phyloP scores from a whole-genome alignment of 2,797 vertebrate species.

The Enteromius argenteus region DNA sequence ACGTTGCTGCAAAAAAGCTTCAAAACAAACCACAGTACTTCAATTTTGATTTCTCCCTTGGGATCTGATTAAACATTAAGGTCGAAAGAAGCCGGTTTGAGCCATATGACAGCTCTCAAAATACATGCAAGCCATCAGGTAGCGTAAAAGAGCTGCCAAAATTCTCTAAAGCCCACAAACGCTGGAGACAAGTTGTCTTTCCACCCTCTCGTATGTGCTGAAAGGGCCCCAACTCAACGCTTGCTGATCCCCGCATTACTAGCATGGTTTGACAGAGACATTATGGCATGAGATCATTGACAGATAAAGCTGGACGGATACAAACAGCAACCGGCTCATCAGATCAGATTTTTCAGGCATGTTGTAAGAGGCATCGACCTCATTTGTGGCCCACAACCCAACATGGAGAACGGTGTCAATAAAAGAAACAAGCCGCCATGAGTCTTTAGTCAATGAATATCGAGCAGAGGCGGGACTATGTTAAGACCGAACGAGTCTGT shows the following conservation, averaged over 20 bases:
- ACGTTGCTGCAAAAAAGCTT: not conserved
- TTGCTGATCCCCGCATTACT: conserved; percentile 64
- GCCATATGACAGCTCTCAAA: conserved; percentile 75
- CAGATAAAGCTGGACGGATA: conserved; percentile 70
- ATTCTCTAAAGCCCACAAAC: conserved; percentile 8
- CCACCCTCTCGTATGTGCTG: conserved; percentile 22
- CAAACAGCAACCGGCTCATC: conserved; percentile 75
- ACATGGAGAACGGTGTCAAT: conserved; percentile 40
- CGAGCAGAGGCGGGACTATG: conserved; percentile 4
- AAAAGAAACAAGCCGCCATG: conserved; percentile 15
- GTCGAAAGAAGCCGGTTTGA: conserved; percentile 58
- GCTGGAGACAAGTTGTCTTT: conserved; percentile 30
- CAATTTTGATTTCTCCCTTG: not conserved
- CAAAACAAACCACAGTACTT: not conserved
- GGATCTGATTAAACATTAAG: not conserved
- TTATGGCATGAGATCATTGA: conserved; percentile 70
- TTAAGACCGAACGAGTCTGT: not conserved
- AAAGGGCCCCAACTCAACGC: conserved; percentile 32
- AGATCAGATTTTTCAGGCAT: conserved; percentile 73
- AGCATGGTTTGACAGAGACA: conserved; percentile 64
- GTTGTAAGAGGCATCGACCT: conserved; percentile 61
- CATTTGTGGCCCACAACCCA: conserved; percentile 64
- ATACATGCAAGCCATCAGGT: conserved; percentile 73
- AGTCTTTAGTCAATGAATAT: conserved; percentile 14
- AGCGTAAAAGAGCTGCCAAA: conserved; percentile 53